Evolutionary conservation across 1,140 invertebrate species (phyloP), one percentile per base, ranked within the genome.

Genomic region (Tetragnatha versicolor): DNA sequence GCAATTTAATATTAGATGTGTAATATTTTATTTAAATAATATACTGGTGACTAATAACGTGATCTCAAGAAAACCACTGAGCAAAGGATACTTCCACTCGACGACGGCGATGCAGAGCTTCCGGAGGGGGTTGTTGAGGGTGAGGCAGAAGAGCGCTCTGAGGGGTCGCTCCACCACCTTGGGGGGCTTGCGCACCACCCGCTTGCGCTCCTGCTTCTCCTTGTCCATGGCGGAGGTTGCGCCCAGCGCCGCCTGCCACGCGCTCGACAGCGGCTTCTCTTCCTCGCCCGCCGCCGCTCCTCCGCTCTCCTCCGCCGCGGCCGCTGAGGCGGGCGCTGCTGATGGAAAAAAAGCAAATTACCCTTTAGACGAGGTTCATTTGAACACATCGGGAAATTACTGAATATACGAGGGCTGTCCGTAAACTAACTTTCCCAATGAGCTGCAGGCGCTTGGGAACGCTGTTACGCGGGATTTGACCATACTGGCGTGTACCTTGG

Each of bases 1-100:
- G n/a, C n/a, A n/a, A n/a, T n/a, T n/a, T n/a, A n/a, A n/a, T n/a
- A n/a, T n/a, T n/a, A n/a, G n/a, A n/a, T n/a, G n/a, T n/a, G n/a
- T n/a, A n/a, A n/a, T n/a, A n/a, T n/a, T n/a, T n/a, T n/a, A n/a
- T n/a, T n/a, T n/a, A n/a, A n/a, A n/a, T n/a, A n/a, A n/a, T n/a
- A n/a, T n/a, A n/a, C n/a, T n/a, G n/a, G n/a, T n/a, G n/a, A n/a
- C n/a, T n/a, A n/a, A n/a, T n/a, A n/a, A n/a, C n/a, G n/a, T n/a
- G n/a, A n/a, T n/a, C n/a, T n/a, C n/a, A n/a, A n/a, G n/a, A n/a
- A n/a, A n/a, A n/a, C n/a, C n/a, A n/a, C n/a, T n/a, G n/a, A 53
- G 81, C 86, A 93, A 95, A 95, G 93, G 93, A 94, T 97, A 98
- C 95, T 97, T 98, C 96, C 96, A 99, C 87, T 99, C 98, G 65